A percentile compares a stretch with the other conserved stretches of the same genome.
These are phyloP conservation scores for Acrossocheilus fasciatus DNA, from an alignment of 2,797 vertebrate species.

Conservation along the genomic window DNA sequence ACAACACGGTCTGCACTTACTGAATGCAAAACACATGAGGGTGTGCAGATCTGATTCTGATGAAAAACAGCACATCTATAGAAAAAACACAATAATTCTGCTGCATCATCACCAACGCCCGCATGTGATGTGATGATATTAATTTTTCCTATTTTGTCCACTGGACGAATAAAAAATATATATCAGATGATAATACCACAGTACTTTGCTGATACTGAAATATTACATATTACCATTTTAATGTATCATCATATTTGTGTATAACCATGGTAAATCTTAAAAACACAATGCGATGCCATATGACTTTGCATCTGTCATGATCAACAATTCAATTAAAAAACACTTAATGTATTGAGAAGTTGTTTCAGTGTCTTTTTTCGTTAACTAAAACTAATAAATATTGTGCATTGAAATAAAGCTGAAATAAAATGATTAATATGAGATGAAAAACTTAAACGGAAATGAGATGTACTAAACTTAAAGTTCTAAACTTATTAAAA, in stretches of 20 bases:
- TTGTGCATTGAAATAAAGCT: background rate
- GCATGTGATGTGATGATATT: background rate
- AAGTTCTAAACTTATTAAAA: background rate
- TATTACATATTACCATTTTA: background rate
- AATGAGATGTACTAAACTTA: no score
- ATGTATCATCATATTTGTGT: background rate
- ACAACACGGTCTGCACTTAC: background rate
- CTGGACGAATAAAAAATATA: background rate
- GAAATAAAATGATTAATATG: no score
- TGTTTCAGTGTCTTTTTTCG: background rate
- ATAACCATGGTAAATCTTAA: background rate
- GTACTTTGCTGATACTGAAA: background rate
- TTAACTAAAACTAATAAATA: background rate
- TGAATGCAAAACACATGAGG: constrained; percentile 6
- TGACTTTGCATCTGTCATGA: background rate
- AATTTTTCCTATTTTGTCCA: background rate
- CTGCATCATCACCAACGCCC: background rate
- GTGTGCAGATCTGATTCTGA: background rate
- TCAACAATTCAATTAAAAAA: background rate
- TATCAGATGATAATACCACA: background rate
- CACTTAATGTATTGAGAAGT: background rate
- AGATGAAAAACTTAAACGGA: no score
- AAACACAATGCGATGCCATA: background rate
- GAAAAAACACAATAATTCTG: background rate
- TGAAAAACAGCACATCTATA: background rate